Conservation (phyloP, 2,113 vertebrate genomes). For the Nycticorax nycticorax region DNA sequence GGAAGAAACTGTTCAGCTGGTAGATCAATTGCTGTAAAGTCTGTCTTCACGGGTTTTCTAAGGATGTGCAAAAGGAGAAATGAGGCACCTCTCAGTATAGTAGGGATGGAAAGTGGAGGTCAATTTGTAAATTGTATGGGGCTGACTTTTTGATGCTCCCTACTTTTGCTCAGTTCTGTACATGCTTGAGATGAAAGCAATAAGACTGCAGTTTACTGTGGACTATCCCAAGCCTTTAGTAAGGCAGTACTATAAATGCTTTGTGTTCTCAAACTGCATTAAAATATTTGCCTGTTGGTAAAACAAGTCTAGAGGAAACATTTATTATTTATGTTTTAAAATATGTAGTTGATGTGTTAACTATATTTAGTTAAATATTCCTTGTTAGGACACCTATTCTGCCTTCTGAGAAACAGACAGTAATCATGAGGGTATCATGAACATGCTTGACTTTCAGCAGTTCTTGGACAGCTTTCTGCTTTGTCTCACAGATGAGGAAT, state of each 20-base stretch:
- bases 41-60: background rate
- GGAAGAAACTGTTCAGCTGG: background rate
- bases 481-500: conserved; percentile 57
- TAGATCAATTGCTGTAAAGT: background rate
- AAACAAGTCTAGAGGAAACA: background rate
- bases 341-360: background rate
- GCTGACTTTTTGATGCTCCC: background rate
- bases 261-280: background rate
- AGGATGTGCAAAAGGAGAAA: background rate
- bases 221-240: background rate
- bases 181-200: background rate
- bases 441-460: conserved; percentile 52
- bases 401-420: conserved; percentile 74
- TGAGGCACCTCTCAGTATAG: background rate
- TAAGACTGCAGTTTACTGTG: background rate
- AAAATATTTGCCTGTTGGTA: background rate
- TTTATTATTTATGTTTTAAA: background rate
- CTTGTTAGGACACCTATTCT: conserved; percentile 70
- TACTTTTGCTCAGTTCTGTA: background rate
- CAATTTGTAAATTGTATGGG: background rate
- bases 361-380: conserved; percentile 3
- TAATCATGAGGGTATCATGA: conserved; percentile 64
- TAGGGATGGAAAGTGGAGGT: background rate
- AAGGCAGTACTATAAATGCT: background rate
- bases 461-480: conserved; percentile 65